phyloP scores from a whole-genome alignment of 2,888 invertebrate genomes.

The Parelbella ahira region DNA sequence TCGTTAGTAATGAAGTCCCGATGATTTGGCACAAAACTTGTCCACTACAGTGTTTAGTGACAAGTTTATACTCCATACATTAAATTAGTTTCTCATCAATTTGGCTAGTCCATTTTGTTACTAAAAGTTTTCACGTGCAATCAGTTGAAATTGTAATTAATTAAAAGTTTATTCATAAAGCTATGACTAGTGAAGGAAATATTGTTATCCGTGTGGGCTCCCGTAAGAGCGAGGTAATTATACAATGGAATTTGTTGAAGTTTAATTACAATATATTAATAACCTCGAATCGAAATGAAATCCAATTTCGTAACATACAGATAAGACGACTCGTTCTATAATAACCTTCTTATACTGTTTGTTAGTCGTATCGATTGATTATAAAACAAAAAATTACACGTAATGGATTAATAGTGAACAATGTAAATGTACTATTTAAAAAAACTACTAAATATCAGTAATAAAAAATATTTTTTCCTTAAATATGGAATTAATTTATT shows the following conservation, averaged over 20 bases:
- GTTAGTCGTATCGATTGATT: not conserved
- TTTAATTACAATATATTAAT: not conserved
- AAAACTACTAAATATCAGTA: too few relatives aligned
- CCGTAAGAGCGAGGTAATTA: conserved; percentile 89
- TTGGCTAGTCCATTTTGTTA: too few relatives aligned
- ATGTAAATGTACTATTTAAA: too few relatives aligned
- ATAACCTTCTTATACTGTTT: not conserved
- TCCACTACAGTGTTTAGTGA: conserved; percentile 77
- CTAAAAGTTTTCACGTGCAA: too few relatives aligned
- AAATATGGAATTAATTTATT: too few relatives aligned
- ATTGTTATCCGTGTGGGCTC: conserved; percentile 88
- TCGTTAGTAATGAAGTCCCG: conserved; percentile 22
- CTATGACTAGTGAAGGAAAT: conserved; percentile 61
- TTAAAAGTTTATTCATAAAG: conserved; percentile 25
- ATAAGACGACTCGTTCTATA: not conserved
- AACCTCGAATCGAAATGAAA: conserved; percentile 15
- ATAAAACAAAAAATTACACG: too few relatives aligned
- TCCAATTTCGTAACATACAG: conserved; percentile 18
- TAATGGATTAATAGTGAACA: too few relatives aligned
- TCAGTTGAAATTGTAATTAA: too few relatives aligned
- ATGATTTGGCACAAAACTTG: conserved; percentile 40
- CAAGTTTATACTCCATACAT: conserved; percentile 41
- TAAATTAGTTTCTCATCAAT: not conserved
- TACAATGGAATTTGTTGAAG: not conserved
- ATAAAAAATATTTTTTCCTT: too few relatives aligned